phyloP scores from a whole-genome alignment of 2,797 vertebrate species.

The Enteromius trimaculatus region DNA sequence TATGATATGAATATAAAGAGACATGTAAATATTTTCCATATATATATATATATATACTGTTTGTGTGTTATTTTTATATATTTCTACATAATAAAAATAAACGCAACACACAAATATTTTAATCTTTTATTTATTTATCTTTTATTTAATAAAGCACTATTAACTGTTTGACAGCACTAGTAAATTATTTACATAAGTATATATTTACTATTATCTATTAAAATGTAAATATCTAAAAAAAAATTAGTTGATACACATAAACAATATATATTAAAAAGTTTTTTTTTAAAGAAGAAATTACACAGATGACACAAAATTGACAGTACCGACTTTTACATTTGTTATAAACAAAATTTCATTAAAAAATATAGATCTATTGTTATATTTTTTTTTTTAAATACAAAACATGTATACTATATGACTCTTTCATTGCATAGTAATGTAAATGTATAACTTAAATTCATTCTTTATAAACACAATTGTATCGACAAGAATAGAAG shows the following conservation, averaged over 20 bases:
- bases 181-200: no score
- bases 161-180: no score
- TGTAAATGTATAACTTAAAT: background rate
- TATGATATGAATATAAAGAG: no score
- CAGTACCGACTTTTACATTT: background rate
- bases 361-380: background rate
- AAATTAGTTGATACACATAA: background rate
- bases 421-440: background rate
- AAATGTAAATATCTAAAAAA: background rate
- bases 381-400: background rate
- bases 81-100: no score
- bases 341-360: background rate
- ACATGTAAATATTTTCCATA: no score
- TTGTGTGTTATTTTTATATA: no score
- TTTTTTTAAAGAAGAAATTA: no score
- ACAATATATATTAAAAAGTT: background rate
- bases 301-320: background rate
- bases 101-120: no score
- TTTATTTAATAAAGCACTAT: no score
- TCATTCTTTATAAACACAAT: no score
- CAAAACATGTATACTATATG: background rate
- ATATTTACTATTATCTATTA: background rate
- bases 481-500: background rate
- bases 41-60: no score
- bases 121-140: no score